phyloP scores from a whole-genome alignment of 2,888 invertebrate genomes.

The Conchocele bisecta region DNA sequence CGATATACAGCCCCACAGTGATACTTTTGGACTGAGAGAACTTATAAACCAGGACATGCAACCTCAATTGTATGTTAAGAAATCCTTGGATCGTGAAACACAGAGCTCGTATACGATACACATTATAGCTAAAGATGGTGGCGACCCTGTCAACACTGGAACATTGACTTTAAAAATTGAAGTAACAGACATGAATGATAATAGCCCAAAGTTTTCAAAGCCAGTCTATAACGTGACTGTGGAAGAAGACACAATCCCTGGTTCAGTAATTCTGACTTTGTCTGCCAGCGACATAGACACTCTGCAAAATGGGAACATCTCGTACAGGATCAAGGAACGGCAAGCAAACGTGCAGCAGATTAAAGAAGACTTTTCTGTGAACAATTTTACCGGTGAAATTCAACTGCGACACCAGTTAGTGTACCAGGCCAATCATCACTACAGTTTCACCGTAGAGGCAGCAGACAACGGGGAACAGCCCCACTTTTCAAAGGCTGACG shows the following conservation, averaged over 20 bases:
- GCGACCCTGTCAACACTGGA: slow-evolving; percentile 38
- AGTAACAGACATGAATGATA: slow-evolving; percentile 57
- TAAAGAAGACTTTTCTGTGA: slow-evolving; percentile 30
- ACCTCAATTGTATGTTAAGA: slow-evolving; percentile 45
- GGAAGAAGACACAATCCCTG: slow-evolving; percentile 37
- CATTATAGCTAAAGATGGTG: slow-evolving; percentile 56
- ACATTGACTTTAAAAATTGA: slow-evolving; percentile 40
- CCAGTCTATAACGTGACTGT: slow-evolving; percentile 42
- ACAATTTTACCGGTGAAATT: slow-evolving; percentile 40
- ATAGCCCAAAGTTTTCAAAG: slow-evolving; percentile 45
- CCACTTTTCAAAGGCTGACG: slow-evolving; percentile 54
- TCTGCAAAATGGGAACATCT: slow-evolving; percentile 87
- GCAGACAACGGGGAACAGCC: slow-evolving; percentile 56
- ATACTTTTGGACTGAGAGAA: slow-evolving; percentile 34
- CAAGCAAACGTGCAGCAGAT: slow-evolving; percentile 34
- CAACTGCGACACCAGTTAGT: slow-evolving; percentile 29
- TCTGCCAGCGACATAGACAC: slow-evolving; percentile 92
- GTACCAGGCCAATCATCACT: slow-evolving; percentile 33
- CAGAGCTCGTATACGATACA: slow-evolving; percentile 45
- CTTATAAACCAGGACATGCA: slow-evolving; percentile 39
- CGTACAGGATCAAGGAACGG: slow-evolving; percentile 40
- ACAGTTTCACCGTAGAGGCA: slow-evolving; percentile 62
- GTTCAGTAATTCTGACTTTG: slow-evolving; percentile 82
- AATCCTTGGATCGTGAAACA: slow-evolving; percentile 54
- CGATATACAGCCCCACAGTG: slow-evolving; percentile 41